Evolutionary conservation across 30 jellyfish, hydroid and myxozoan genomes (phyloP), one percentile per base, ranked within the genome.

Genomic region (Turritopsis dohrnii): DNA sequence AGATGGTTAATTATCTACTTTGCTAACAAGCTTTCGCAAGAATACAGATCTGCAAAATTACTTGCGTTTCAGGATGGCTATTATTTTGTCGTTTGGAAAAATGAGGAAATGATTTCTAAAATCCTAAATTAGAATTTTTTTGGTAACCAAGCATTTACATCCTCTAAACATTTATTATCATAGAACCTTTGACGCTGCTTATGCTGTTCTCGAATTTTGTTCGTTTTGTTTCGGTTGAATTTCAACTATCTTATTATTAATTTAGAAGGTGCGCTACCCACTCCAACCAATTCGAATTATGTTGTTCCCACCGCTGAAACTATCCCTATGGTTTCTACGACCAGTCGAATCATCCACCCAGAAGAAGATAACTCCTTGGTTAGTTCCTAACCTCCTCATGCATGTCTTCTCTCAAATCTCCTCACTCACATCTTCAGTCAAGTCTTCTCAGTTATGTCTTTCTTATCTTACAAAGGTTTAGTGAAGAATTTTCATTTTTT

Each of bases 271-370:
- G 0, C 22, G 17, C 30, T 21, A 69, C 30, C 77, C 19, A n/a
- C 77, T 69, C 77, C 9, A 69, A 69, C 16, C 60, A 17, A 52
- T 52, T 30, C 94, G 85, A 69, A 71, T 18, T 82, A 82, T 41
- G 66, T 66, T 16, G 41, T 20, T 18, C 87, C 96, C 30, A 85
- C 86, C 74, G 97, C 96, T 72, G 94, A 90, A 71, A 82, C 96
- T 16, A 91, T 93, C 72, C 98, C 98, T 24, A 77, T 88, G 77
- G 96, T 93, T 85, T 88, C 98, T 81, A 96, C 98, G 73, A 88
- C 96, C 66, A 93, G 98, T 88, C 91, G 96, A 81, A 93, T 93
- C 21, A 88, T 93, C 28, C 98, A 93, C 79, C 98, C 98, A 1
- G 96, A 88, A 28, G 98, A 93, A 54, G 98, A 93, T 81, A 84